Conservation (phyloP, 2,888 invertebrate species). For the Steinernema scapterisci region DNA sequence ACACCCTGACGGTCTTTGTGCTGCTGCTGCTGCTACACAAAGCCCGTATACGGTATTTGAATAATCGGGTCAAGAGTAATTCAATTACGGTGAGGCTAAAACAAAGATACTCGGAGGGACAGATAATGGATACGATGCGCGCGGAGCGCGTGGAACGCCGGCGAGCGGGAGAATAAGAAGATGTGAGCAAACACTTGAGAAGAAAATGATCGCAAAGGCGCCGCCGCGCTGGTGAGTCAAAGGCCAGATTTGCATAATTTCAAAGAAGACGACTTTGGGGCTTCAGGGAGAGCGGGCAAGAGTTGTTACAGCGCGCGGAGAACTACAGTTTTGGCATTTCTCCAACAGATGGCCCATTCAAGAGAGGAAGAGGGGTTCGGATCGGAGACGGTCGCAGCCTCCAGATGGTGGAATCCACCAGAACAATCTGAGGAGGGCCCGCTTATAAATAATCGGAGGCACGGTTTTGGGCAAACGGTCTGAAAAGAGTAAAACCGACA, state of each 20-base stretch:
- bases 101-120: conserved; percentile 15
- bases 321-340: conserved; percentile 25
- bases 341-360: conserved; percentile 30
- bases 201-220: conserved; percentile 21
- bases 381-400: no score
- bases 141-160: conserved; percentile 4
- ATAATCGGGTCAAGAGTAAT: conserved; percentile 31
- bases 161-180: background rate
- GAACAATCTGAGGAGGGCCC: no score
- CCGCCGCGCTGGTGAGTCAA: conserved; percentile 10
- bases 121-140: conserved; percentile 28
- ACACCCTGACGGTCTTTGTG: conserved; percentile 26
- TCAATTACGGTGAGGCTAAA: conserved; percentile 26
- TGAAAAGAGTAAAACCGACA: no score
- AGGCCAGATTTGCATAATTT: conserved; percentile 27
- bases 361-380: no score
- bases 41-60: conserved; percentile 29
- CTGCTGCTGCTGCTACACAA: conserved; percentile 21
- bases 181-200: conserved; percentile 24
- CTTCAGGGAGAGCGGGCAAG: background rate
- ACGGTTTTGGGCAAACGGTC: no score
- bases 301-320: conserved; percentile 10
- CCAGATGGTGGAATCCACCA: no score
- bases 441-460: no score
- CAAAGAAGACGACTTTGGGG: conserved; percentile 28